Base-by-base conservation (phyloP, 1,140 invertebrate genomes). In the Orius insidiosus region DNA sequence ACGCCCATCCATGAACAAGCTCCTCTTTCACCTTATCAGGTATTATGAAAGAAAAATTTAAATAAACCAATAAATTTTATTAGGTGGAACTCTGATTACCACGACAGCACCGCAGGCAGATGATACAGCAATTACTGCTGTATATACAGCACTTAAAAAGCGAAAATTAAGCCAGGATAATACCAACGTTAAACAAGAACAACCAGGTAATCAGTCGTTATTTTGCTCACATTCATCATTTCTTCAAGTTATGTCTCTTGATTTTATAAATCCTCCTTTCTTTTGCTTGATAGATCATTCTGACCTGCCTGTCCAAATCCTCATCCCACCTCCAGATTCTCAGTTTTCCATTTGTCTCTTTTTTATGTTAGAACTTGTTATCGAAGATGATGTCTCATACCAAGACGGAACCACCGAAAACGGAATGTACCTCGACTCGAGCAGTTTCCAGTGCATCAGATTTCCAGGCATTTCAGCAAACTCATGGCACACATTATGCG, bases 401-500 rank as follows among this genome's bases (percentile, higher is more conserved):
- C 57, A 71, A 54, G 71, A 74, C 37, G 64, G 68, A 34, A 52
- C 59, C 5, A 58, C 60, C 1, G 63, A 64, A 52, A 45, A 52
- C 47, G 61, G 60, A 5, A 56, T 68, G 61, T 70, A 67, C 61
- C 61, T 66, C 55, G 76, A 67, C 60, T 67, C 63, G 56, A 66
- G 63, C 1, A 70, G 68, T 47, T 80, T 85, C 54, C 89, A 93
- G 55, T 92, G 88, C 64, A 94, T 96, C 53, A 72, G 86, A 38
- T 96, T 94, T 62, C 75, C 78, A 52, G 63, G 76, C 0, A 94
- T 90, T 60, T 86, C 92, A 59, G 80, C 85, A 48, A 72, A 69
- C 4, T 68, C 73, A 5, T 94, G 88, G 86, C 79, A 85, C 56
- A 68, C 72, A 3, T 64, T 95, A 0, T 83, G 81, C 56, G 88